These are phyloP conservation scores for Stomatorhinus ivindoensis DNA, from an alignment of 2,113 vertebrate genomes.

Conservation along the genomic window DNA sequence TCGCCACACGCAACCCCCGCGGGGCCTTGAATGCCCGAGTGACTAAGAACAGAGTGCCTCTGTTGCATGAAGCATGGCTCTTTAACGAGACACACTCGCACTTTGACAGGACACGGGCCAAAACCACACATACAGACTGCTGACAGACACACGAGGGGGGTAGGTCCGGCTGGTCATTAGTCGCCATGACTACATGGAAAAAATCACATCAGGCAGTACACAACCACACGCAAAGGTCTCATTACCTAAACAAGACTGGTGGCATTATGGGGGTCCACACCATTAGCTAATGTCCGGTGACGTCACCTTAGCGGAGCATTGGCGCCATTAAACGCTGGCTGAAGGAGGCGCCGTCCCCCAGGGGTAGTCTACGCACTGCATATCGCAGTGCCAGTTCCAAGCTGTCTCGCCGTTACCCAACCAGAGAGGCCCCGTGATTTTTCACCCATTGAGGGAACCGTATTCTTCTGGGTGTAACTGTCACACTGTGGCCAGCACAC, in stretches of 20 bases:
- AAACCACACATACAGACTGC: not conserved
- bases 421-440: not conserved
- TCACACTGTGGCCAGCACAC: not conserved
- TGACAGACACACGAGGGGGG: not conserved
- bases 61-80: not conserved
- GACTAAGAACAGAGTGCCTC: slow-evolving; percentile 9
- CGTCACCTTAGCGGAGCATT: not conserved
- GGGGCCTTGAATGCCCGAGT: not conserved
- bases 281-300: not conserved
- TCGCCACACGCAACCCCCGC: not conserved
- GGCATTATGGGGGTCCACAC: not conserved
- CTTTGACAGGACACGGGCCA: not conserved
- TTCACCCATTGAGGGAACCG: not conserved
- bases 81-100: not conserved
- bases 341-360: not conserved
- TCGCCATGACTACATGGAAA: not conserved
- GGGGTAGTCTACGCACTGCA: not conserved
- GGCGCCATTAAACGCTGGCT: not conserved
- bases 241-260: not conserved
- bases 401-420: not conserved
- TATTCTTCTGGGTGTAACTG: not conserved
- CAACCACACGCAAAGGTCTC: not conserved
- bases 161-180: not conserved
- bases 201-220: not conserved
- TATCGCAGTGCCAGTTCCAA: not conserved